Evolutionary conservation across 2,797 vertebrate genomes (phyloP), one percentile per base, ranked within the genome.

Genomic region (Pseudochirops corinnae): DNA sequence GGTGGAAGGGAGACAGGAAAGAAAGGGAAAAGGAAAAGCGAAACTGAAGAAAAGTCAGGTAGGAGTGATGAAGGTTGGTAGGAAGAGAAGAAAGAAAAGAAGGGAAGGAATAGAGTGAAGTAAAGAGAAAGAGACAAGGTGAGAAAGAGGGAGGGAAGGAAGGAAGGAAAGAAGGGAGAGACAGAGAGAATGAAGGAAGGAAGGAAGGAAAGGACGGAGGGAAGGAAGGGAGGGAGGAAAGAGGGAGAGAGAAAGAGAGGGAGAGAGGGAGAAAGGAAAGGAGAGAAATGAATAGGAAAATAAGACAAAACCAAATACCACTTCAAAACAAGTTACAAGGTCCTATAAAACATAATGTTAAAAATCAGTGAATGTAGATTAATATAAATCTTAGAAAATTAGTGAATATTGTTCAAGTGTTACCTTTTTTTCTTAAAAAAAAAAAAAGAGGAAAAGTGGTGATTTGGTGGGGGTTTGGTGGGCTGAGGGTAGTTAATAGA

Each of bases 321-420:
- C 91, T 50, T 93, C 52, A 82, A 94, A 93, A 93, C 95, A 96
- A 56, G 93, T 57, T 93, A 94, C 92, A 52, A 94, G 55, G 67
- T 96, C 53, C 90, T 94, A 26, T 26, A 24, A 93, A 97, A 96
- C 13, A 92, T 90, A 16, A 14, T 90, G 96, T 96, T 90, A 95
- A 92, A 94, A 96, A 62, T 87, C 87, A 95, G 3, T 94, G 93
- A 97, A 91, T 55, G 93, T 56, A 94, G 96, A 94, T 56, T 56
- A 94, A 82, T 92, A 94, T 1, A 57, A 55, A 91, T 95, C 58
- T 92, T 93, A 94, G 62, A 96, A 96, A 97, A 95, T 94, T 1
- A 96, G 52, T 90, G 58, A 55, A 93, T 94, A 95, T 97, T 93
- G 95, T 56, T 93, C 57, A 96, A 62, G 93, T 96, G 62, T 90